Conservation (phyloP, 2,113 vertebrate genomes). For the Cromileptes altivelis region DNA sequence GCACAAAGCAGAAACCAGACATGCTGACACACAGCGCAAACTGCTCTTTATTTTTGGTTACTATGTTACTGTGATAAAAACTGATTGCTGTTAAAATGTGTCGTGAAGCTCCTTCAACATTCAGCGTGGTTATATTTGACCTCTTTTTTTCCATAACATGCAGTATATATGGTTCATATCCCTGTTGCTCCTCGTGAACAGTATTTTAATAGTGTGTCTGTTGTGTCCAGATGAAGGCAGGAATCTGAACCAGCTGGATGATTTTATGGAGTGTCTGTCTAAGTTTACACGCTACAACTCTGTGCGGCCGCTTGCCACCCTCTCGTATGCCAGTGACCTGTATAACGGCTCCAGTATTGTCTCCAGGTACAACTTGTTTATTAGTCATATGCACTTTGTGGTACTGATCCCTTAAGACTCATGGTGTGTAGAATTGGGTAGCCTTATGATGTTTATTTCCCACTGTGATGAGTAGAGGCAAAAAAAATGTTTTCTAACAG, state of each 20-base stretch:
- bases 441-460: not conserved
- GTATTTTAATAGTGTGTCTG: conserved; percentile 2
- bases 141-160: not conserved
- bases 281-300: conserved; percentile 99
- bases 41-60: not conserved
- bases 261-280: conserved; percentile 98
- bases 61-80: not conserved
- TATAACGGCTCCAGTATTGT: conserved; percentile 99
- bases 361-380: conserved; percentile 89
- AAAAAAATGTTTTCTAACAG: no score
- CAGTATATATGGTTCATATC: not conserved
- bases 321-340: conserved; percentile 98
- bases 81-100: not conserved
- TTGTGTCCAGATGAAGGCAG: conserved; percentile 91
- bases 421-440: not conserved
- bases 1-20: not conserved
- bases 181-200: not conserved
- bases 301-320: conserved; percentile 94
- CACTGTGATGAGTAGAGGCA: not conserved
- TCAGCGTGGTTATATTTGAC: not conserved
- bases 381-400: no score
- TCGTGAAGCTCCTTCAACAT: not conserved
- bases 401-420: not conserved
- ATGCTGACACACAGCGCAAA: not conserved
- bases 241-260: conserved; percentile 96